These are phyloP conservation scores for Leptinotarsa defecta DNA, from an alignment of 1,140 invertebrate species.

Conservation along the genomic window DNA sequence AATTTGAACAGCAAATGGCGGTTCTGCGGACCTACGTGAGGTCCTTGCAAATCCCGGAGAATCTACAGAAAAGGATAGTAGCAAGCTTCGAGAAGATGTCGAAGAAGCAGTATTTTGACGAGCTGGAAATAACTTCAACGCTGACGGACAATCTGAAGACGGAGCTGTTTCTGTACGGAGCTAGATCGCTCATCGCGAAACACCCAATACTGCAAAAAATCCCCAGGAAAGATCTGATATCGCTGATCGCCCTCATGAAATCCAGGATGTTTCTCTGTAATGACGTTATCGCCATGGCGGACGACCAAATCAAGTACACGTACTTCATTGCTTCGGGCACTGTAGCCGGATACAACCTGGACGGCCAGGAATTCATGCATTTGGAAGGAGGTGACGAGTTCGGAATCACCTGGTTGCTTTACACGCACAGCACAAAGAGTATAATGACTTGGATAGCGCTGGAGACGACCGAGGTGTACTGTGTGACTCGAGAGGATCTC, in stretches of 20 bases:
- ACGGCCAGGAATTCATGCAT: slow-evolving; percentile 28
- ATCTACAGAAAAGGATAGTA: slow-evolving; percentile 24
- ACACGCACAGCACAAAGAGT: background rate
- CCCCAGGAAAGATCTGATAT: slow-evolving; percentile 47
- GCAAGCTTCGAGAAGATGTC: slow-evolving; percentile 32
- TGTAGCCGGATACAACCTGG: slow-evolving; percentile 51
- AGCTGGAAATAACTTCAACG: slow-evolving; percentile 35
- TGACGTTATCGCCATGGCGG: slow-evolving; percentile 56
- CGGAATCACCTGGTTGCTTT: slow-evolving; percentile 25
- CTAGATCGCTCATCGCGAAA: slow-evolving; percentile 52
- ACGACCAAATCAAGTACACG: slow-evolving; percentile 52
- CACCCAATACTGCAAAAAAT: slow-evolving; percentile 54
- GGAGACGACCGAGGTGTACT: slow-evolving; percentile 36
- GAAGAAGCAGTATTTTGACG: slow-evolving; percentile 34
- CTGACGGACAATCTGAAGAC: slow-evolving; percentile 41
- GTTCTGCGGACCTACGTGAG: slow-evolving; percentile 32
- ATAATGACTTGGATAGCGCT: slow-evolving; percentile 25
- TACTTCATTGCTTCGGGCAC: slow-evolving; percentile 60
- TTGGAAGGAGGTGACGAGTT: slow-evolving; percentile 36
- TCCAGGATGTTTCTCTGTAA: slow-evolving; percentile 57
- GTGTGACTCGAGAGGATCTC: slow-evolving; percentile 20
- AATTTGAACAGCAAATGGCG: slow-evolving; percentile 32
- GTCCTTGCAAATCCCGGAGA: slow-evolving; percentile 27
- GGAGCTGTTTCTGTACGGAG: slow-evolving; percentile 56
- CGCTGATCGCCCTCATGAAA: slow-evolving; percentile 51